phyloP scores from a whole-genome alignment of 1,140 invertebrate genomes.

The Aethina tumida region DNA sequence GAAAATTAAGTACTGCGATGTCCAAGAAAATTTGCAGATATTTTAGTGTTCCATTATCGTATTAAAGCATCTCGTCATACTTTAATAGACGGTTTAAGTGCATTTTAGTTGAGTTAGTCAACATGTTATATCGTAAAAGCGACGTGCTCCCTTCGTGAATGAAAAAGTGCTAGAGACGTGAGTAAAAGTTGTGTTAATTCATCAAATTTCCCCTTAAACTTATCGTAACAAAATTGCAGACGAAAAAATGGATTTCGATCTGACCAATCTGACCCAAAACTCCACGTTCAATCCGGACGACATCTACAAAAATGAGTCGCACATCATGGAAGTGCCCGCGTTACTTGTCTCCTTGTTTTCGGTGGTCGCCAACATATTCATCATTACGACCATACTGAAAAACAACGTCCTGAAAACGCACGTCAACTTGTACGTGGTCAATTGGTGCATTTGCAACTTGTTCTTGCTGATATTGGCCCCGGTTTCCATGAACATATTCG shows the following conservation, averaged over 20 bases:
- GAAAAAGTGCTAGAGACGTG: too few relatives aligned
- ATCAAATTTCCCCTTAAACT: too few relatives aligned
- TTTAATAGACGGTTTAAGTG: too few relatives aligned
- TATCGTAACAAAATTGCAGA: too few relatives aligned
- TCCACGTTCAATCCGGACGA: conserved; percentile 12
- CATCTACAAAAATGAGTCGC: not conserved
- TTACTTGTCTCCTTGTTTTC: conserved; percentile 4
- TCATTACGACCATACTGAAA: conserved; percentile 12
- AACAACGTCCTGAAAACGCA: conserved; percentile 9
- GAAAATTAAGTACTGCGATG: too few relatives aligned
- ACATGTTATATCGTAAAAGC: too few relatives aligned
- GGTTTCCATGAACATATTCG: conserved; percentile 11
- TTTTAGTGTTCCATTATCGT: too few relatives aligned
- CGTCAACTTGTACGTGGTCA: conserved; percentile 17
- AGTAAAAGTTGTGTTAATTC: too few relatives aligned
- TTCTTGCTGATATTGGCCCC: conserved; percentile 13
- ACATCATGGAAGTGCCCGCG: conserved; percentile 9
- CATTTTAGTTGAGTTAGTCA: too few relatives aligned
- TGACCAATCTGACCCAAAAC: conserved; percentile 6
- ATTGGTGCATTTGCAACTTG: conserved; percentile 20
- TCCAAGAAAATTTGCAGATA: too few relatives aligned
- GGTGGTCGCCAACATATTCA: conserved; percentile 12
- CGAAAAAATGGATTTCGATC: conserved; percentile 2
- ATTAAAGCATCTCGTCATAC: too few relatives aligned
- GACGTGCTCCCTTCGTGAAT: too few relatives aligned